Conservation (phyloP, 1,140 invertebrate genomes). For the Vanessa tameamea region DNA sequence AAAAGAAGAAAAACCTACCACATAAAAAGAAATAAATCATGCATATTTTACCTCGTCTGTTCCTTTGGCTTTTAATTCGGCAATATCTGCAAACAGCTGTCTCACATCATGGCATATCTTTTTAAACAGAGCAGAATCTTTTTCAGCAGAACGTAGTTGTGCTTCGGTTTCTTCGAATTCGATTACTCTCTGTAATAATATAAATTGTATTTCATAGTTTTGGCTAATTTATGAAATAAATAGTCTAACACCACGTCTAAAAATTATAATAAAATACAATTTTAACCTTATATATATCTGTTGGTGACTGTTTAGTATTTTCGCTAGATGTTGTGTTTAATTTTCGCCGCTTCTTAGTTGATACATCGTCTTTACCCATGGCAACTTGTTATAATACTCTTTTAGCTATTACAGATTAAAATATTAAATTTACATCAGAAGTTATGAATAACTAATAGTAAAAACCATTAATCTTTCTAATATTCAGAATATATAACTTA, state of each 20-base stretch:
- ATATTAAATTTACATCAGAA: too few species aligned
- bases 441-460: too few species aligned
- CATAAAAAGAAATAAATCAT: neutral
- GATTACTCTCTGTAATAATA: conserved; percentile 82
- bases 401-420: too few species aligned
- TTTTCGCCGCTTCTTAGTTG: conserved; percentile 71
- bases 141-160: conserved; percentile 82
- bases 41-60: conserved; percentile 71
- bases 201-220: neutral
- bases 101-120: conserved; percentile 85
- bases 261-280: conserved; percentile 2
- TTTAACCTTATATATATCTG: conserved; percentile 72
- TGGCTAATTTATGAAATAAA: neutral
- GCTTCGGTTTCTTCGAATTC: conserved; percentile 89
- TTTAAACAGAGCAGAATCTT: conserved; percentile 86
- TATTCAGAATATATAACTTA: too few species aligned
- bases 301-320: conserved; percentile 54
- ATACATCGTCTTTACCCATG: conserved; percentile 72
- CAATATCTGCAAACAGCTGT: conserved; percentile 84
- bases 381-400: neutral
- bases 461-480: too few species aligned
- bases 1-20: neutral
- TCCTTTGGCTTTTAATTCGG: conserved; percentile 83
- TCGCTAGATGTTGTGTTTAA: conserved; percentile 63
- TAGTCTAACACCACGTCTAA: too few species aligned